Evolutionary conservation across 2,888 invertebrate genomes (phyloP), one percentile per base, ranked within the genome.

Genomic region (Helicoverpa assulta): DNA sequence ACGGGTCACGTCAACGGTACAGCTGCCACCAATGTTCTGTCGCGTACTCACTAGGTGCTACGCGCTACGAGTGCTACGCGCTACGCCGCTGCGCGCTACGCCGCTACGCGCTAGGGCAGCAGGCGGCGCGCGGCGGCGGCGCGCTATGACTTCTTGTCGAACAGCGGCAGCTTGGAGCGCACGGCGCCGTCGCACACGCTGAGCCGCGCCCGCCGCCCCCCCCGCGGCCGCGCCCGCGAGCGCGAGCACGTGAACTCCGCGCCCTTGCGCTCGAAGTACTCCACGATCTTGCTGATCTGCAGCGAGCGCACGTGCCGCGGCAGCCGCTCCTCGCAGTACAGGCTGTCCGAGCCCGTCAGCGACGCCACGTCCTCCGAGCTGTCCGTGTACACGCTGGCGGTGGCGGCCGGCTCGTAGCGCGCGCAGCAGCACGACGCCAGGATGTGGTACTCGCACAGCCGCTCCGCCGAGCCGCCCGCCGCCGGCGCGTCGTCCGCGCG

Each of bases 121-220:
- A 55, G 69, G 67, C 56, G 55, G 21, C 51, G n/a, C 51, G 62
- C 40, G 18, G 37, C 53, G 69, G 33, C 67, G 57, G 61, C 37
- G 55, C 90, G 92, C 88, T 94, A 95, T 80, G 94, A 89, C 82
- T 92, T 91, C 83, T 91, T 98, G 92, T 98, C 98, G 92, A 98
- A 98, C 52, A 98, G 96, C 78, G 98, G 98, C 89, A 98, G 96
- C 92, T 98, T 98, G 63, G 98, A 98, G 87, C 97, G 96, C 71
- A 98, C 98, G 62, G 98, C 98, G 78, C 98, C 98, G 88, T 98
- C 98, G 92, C 98, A 98, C 47, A 98, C 96, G 88, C 97, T 97
- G 79, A 98, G 96, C 56, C 98, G 62, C 65, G 61, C 37, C 63
- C 16, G 0, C 6, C 47, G 47, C 0, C 63, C 57, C 67, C 61